A percentile compares a stretch with the other conserved stretches of the same genome.
Evolutionary conservation across 1,140 invertebrate genomes (phyloP).

Genomic region (Bactericera cockerelli): DNA sequence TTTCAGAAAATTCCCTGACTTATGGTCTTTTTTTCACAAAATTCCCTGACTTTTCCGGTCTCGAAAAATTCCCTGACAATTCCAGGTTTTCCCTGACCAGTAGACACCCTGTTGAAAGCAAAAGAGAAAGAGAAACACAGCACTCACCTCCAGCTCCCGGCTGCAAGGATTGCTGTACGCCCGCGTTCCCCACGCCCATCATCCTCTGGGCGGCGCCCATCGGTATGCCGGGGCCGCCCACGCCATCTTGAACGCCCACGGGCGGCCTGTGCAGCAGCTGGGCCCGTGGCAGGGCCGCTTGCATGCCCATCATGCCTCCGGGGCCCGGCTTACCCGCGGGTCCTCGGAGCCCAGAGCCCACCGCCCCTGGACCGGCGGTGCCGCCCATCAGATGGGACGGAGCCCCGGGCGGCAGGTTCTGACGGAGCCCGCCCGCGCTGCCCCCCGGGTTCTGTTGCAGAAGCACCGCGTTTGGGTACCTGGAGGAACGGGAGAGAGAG

Average conservation of each 20-base stretch:
- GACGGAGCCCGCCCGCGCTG: slow-evolving; percentile 18
- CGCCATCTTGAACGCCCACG: neutral
- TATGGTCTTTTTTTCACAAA: too few relatives aligned
- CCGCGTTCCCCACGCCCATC: too few relatives aligned
- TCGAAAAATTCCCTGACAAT: too few relatives aligned
- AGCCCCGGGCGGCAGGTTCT: slow-evolving; percentile 14
- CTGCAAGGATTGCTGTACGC: neutral
- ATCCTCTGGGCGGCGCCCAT: neutral
- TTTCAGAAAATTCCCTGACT: too few relatives aligned
- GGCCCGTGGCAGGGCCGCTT: neutral
- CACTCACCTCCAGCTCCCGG: neutral
- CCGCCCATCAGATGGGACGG: slow-evolving; percentile 18
- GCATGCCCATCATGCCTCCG: slow-evolving; percentile 5
- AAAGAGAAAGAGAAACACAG: too few relatives aligned
- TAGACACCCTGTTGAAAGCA: too few relatives aligned
- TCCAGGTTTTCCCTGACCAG: too few relatives aligned
- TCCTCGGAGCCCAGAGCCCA: slow-evolving; percentile 16
- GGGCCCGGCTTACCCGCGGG: slow-evolving; percentile 16
- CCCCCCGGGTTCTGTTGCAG: slow-evolving; percentile 26
- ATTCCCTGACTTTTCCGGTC: too few relatives aligned
- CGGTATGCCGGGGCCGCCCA: neutral
- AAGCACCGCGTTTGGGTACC: neutral
- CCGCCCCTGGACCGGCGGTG: slow-evolving; percentile 18
- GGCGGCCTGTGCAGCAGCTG: neutral
- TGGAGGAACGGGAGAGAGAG: neutral